These are phyloP conservation scores for Gobio gobio DNA, from an alignment of 2,113 vertebrate genomes.

Conservation along the genomic window DNA sequence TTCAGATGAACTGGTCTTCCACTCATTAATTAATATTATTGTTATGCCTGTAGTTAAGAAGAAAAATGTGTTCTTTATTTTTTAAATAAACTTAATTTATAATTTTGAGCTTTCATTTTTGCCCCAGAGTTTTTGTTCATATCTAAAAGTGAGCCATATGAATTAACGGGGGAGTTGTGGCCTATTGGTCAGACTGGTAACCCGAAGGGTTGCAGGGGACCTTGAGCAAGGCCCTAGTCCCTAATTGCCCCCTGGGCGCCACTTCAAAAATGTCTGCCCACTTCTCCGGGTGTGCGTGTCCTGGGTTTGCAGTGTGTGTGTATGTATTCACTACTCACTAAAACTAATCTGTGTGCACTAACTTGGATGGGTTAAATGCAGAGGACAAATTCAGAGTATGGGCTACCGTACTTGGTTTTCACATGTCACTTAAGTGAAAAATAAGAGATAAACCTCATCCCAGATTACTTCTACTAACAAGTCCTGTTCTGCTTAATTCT, in stretches of 20 bases:
- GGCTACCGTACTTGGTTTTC: too few relatives aligned
- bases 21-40: neutral
- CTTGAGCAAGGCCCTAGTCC: too few relatives aligned
- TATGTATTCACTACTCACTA: too few relatives aligned
- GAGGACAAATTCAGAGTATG: too few relatives aligned
- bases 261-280: too few relatives aligned
- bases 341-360: too few relatives aligned
- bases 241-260: too few relatives aligned
- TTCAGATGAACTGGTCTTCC: conserved; percentile 13
- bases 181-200: too few relatives aligned
- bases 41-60: conserved; percentile 31
- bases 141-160: conserved; percentile 50
- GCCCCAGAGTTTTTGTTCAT: conserved; percentile 48
- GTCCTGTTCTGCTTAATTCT: neutral
- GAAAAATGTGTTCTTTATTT: conserved; percentile 65
- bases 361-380: too few relatives aligned
- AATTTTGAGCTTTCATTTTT: conserved; percentile 55
- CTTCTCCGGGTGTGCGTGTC: too few relatives aligned
- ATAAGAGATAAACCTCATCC: neutral
- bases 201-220: too few relatives aligned
- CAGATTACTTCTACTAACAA: neutral
- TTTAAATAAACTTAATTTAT: conserved; percentile 82
- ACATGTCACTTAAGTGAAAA: neutral
- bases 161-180: neutral
- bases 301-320: too few relatives aligned